Percentiles rank a stretch among this genome's conserved stretches.
These are phyloP conservation scores for Pollenia amentaria DNA, from an alignment of 2,888 invertebrate genomes.

Conservation along the genomic window DNA sequence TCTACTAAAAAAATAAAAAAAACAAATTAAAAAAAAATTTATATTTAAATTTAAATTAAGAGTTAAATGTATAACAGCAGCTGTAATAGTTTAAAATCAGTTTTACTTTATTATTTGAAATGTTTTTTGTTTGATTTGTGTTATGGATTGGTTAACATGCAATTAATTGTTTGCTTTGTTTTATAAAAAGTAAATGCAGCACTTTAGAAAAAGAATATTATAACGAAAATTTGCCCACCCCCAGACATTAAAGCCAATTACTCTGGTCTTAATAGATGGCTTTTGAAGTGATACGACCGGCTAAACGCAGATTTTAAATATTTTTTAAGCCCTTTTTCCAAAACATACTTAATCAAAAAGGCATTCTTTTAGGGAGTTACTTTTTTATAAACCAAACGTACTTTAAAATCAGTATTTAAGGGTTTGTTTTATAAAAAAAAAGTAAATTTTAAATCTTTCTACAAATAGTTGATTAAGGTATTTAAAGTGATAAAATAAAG, in stretches of 20 bases:
- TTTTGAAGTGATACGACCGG: background rate
- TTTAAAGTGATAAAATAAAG: no score
- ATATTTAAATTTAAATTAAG: conserved; percentile 9
- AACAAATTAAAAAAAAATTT: conserved; percentile 1
- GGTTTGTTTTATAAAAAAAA: no score
- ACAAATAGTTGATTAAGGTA: no score
- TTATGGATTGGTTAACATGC: conserved; percentile 68
- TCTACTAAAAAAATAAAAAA: conserved; percentile 18
- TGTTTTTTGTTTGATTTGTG: conserved; percentile 40
- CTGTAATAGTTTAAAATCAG: conserved; percentile 69
- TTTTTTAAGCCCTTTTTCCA: no score
- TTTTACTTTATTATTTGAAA: conserved; percentile 65
- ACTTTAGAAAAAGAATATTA: conserved; percentile 32
- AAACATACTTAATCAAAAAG: no score
- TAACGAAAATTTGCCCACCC: conserved; percentile 4
- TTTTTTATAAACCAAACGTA: no score
- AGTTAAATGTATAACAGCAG: conserved; percentile 34
- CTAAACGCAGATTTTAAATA: no score
- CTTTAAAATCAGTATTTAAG: no score
- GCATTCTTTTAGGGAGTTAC: no score
- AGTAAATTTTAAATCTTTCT: no score
- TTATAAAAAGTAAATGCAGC: conserved; percentile 64
- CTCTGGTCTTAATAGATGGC: background rate
- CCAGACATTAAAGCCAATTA: background rate
- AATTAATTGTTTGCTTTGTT: conserved; percentile 74